These are phyloP conservation scores for Lepus europaeus DNA, from an alignment of 2,113 vertebrate genomes.

Conservation along the genomic window DNA sequence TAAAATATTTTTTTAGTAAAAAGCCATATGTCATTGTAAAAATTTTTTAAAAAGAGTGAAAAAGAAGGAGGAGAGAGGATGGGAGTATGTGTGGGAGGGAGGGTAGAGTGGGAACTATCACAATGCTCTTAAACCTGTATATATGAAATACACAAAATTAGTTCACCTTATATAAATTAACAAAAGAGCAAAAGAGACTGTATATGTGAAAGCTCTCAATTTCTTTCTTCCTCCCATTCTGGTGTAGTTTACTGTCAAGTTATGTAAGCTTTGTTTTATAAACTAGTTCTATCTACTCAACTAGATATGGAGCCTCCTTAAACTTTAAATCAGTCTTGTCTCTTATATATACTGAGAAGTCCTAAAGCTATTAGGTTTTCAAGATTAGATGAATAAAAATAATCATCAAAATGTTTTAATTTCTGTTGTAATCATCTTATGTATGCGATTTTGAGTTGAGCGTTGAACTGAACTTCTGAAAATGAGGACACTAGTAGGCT, in stretches of 20 bases:
- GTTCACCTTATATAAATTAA: no score
- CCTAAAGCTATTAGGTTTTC: background rate
- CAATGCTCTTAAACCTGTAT: no score
- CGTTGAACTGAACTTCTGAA: background rate
- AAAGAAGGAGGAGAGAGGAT: no score
- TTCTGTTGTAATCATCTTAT: background rate
- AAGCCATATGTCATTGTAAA: background rate
- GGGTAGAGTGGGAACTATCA: no score
- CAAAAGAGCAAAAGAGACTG: no score
- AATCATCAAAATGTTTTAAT: background rate
- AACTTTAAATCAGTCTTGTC: background rate
- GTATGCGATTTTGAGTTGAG: background rate
- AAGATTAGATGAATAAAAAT: background rate
- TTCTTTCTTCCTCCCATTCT: background rate
- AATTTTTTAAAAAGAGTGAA: no score
- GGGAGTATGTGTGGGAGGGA: no score
- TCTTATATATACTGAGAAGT: background rate
- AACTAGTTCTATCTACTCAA: background rate
- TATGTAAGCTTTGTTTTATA: background rate
- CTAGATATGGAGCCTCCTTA: background rate
- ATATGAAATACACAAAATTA: no score
- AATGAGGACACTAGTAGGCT: background rate
- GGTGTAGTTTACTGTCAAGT: background rate
- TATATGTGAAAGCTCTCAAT: background rate
- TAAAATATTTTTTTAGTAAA: background rate